Percentiles rank a stretch among this genome's conserved stretches.
These are phyloP conservation scores for Parasteatoda tepidariorum DNA, from an alignment of 1,140 invertebrate genomes.

Conservation along the genomic window DNA sequence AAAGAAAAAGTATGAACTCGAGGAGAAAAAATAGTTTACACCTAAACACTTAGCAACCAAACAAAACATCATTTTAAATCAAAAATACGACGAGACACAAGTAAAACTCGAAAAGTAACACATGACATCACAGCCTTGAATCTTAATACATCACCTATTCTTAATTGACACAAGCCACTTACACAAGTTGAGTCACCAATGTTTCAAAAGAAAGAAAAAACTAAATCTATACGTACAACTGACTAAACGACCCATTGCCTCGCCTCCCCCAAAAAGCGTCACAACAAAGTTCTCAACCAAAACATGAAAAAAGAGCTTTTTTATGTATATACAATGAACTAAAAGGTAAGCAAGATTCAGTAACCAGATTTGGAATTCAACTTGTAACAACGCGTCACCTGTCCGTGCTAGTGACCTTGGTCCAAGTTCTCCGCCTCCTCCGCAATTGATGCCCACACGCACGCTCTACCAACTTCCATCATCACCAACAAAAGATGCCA, in stretches of 20 bases:
- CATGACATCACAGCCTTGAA: neutral
- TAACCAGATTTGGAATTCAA: neutral
- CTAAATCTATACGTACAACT: neutral
- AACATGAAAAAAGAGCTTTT: no score
- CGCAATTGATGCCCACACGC: neutral
- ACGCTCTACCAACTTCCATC: neutral
- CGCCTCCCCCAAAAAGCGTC: neutral
- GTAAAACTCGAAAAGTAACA: no score
- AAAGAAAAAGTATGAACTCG: no score
- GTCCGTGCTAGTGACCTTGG: neutral
- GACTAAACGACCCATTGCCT: neutral
- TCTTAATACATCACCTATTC: neutral
- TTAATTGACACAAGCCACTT: neutral
- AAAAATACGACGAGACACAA: no score
- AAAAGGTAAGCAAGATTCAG: neutral
- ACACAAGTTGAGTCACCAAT: neutral
- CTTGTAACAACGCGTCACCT: neutral
- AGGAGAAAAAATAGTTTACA: no score
- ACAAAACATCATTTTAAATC: no score
- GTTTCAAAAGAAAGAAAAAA: neutral
- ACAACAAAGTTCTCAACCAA: no score
- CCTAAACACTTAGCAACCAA: no score
- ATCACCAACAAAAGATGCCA: neutral
- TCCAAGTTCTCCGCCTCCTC: neutral
- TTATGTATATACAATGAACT: no score